Evolutionary conservation across 2,888 invertebrate genomes (phyloP).

Genomic region (Notocelia uddmanniana): DNA sequence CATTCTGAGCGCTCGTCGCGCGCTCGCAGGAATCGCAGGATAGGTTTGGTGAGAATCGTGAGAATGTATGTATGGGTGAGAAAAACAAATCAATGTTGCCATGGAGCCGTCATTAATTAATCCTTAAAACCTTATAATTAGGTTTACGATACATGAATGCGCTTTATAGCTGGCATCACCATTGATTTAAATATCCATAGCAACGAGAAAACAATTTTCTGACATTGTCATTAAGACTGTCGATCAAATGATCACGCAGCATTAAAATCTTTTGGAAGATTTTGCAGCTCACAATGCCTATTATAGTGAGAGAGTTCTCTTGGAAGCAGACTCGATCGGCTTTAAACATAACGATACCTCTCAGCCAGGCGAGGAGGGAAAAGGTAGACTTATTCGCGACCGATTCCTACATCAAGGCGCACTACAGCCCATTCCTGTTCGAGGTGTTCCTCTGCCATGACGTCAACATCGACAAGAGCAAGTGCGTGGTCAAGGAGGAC

Average conservation of each 20-base stretch:
- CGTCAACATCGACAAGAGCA: constrained; percentile 87
- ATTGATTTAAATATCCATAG: constrained; percentile 18
- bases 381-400: constrained; percentile 90
- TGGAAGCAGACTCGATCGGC: constrained; percentile 90
- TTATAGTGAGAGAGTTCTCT: constrained; percentile 89
- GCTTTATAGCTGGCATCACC: constrained; percentile 8
- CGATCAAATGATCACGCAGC: not conserved
- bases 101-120: not conserved
- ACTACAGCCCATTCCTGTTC: constrained; percentile 90
- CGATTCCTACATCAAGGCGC: constrained; percentile 90
- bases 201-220: constrained; percentile 23
- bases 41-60: not conserved
- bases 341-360: constrained; percentile 88
- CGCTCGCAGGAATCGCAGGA: not conserved
- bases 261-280: constrained; percentile 1
- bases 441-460: constrained; percentile 89
- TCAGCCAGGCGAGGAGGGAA: constrained; percentile 86
- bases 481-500: constrained; percentile 87
- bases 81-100: constrained; percentile 2
- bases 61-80: too few species aligned
- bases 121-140: not conserved
- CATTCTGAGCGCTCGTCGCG: not conserved
- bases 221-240: constrained; percentile 13
- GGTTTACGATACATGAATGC: not conserved
- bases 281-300: constrained; percentile 85